These are phyloP conservation scores for Oreochromis niloticus DNA, from an alignment of 2,113 vertebrate species.

Conservation along the genomic window DNA sequence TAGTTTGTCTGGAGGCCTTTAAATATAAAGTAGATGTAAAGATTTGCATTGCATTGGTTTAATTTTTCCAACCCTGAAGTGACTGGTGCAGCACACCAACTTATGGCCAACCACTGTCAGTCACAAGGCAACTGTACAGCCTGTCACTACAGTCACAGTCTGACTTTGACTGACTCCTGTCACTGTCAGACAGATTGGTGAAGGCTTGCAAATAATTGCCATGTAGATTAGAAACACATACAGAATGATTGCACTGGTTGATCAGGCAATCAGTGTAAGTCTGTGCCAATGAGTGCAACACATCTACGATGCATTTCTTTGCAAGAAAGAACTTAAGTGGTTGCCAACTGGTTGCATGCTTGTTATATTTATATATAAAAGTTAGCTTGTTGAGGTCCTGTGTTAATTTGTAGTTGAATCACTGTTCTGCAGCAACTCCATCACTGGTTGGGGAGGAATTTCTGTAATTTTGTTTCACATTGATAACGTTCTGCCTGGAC, in stretches of 20 bases:
- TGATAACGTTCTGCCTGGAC: neutral
- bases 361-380: neutral
- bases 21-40: neutral
- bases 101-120: neutral
- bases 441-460: neutral
- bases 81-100: neutral
- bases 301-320: neutral
- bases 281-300: neutral
- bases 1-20: neutral
- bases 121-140: neutral
- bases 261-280: neutral
- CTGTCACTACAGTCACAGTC: neutral
- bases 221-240: neutral
- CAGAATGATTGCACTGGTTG: neutral
- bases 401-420: neutral
- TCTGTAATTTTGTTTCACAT: neutral
- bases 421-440: neutral
- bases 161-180: neutral
- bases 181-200: neutral
- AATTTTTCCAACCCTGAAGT: neutral
- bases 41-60: neutral
- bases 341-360: neutral
- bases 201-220: neutral
- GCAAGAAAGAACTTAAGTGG: neutral
- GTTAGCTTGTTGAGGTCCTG: neutral